Percentiles rank a stretch among this genome's conserved stretches.
phyloP scores from a whole-genome alignment of 2,888 invertebrate genomes.

The Lasioglossum zephyrum region DNA sequence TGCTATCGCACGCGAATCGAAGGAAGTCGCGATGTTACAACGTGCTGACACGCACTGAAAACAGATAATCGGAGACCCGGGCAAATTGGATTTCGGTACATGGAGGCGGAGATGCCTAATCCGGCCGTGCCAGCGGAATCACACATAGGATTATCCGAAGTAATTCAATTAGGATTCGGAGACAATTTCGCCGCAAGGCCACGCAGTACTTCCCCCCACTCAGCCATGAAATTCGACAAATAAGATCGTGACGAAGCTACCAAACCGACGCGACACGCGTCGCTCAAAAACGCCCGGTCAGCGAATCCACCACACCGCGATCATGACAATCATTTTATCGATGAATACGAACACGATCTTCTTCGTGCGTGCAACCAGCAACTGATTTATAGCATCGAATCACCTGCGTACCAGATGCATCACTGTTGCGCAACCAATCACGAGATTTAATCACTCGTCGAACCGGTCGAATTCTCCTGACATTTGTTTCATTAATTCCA shows the following conservation, averaged over 20 bases:
- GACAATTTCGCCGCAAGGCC: slow-evolving; percentile 58
- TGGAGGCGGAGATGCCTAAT: slow-evolving; percentile 50
- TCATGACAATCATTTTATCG: neutral
- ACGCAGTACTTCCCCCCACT: neutral
- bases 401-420: neutral
- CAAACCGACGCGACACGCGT: neutral
- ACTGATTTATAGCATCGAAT: neutral
- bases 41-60: slow-evolving; percentile 36
- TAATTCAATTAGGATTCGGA: slow-evolving; percentile 64
- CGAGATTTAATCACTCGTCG: neutral
- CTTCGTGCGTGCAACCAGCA: neutral
- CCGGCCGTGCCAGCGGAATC: slow-evolving; percentile 49
- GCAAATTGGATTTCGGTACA: slow-evolving; percentile 62
- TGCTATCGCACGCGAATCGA: neutral
- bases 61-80: slow-evolving; percentile 31
- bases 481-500: neutral
- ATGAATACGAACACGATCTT: neutral
- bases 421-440: neutral
- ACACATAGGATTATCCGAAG: slow-evolving; percentile 60
- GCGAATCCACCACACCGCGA: neutral
- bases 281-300: neutral
- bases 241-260: neutral
- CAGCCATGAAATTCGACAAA: neutral
- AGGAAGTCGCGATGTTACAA: neutral
- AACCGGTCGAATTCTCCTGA: neutral